Base-by-base conservation (phyloP, 2,888 invertebrate species). In the Drosophila niveifrons region DNA sequence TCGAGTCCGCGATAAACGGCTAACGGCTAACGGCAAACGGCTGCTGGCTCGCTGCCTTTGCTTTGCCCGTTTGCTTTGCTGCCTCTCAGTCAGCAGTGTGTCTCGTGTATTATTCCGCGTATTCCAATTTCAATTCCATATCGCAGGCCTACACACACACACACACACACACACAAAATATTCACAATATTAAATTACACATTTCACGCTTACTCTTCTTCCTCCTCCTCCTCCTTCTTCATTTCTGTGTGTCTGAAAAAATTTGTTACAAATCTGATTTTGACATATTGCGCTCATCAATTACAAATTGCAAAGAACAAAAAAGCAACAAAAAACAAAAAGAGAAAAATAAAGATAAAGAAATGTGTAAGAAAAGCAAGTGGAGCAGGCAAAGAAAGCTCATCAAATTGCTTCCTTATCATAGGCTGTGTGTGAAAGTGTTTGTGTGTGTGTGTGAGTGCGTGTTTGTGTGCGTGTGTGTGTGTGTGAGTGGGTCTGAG, bases 1-100 rank as follows among this genome's bases (percentile, higher is more conserved):
- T 62, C 80, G 64, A 75, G 58, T 69, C 70, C 70, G 75, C 75
- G 74, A 52, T 76, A 73, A 71, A 76, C 73, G 73, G 55, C 11
- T 11, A 31, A 31, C 31, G 31, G 43, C 34, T 23, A 57, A 57
- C 56, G 36, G 44, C 34, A 15, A 57, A 57, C 56, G 56, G 46
- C 46, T 57, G 56, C 56, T 57, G 56, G 34, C 13, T 18, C 11
- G 18, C 44, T 23, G 23, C 23, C 23, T 23, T n/a, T 36, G 36
- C 36, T 34, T 9, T 36, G 36, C 11, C n/a, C n/a, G 36, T n/a
- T 15, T 8, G 13, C 2, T 41, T 13, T 44, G 46, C 56, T 57
- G 46, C 56, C 55, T 59, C 73, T 36, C 36, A 11, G 36, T 36
- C 36, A 36, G 36, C 65, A 61, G 72, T 73, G 72, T 73, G 72